phyloP scores from a whole-genome alignment of 2,888 invertebrate species.

The Lysandra bellargus region DNA sequence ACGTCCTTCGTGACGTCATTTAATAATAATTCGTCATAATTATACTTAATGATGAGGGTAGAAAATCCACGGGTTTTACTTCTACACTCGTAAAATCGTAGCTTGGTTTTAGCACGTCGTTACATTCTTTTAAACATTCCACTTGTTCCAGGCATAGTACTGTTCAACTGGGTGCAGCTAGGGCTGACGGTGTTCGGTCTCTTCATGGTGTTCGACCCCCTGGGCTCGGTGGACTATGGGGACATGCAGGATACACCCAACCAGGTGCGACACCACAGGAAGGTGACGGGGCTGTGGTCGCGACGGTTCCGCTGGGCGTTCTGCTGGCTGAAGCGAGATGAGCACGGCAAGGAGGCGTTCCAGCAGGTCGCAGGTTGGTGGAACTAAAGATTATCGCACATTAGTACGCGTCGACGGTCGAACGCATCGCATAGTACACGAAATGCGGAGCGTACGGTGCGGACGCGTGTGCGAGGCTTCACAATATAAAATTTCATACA shows the following conservation, averaged over 20 bases:
- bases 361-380: conserved; percentile 86
- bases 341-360: conserved; percentile 88
- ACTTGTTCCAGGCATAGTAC: conserved; percentile 83
- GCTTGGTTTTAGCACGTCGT: no score
- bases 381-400: no score
- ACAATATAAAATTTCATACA: no score
- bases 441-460: no score
- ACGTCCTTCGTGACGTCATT: no score
- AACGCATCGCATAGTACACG: no score
- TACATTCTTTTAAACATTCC: background rate
- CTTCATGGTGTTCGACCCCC: conserved; percentile 90
- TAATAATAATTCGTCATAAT: no score
- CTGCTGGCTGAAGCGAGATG: conserved; percentile 86
- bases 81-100: no score
- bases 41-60: no score
- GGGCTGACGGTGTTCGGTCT: conserved; percentile 87
- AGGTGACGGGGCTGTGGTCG: conserved; percentile 87
- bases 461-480: no score
- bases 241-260: conserved; percentile 83
- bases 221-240: conserved; percentile 84
- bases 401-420: no score
- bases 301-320: conserved; percentile 87
- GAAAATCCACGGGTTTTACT: no score
- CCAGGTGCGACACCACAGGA: conserved; percentile 84
- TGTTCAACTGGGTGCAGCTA: conserved; percentile 90